Base-by-base conservation (phyloP, 2,888 invertebrate species). In the Xiphydria camelus region DNA sequence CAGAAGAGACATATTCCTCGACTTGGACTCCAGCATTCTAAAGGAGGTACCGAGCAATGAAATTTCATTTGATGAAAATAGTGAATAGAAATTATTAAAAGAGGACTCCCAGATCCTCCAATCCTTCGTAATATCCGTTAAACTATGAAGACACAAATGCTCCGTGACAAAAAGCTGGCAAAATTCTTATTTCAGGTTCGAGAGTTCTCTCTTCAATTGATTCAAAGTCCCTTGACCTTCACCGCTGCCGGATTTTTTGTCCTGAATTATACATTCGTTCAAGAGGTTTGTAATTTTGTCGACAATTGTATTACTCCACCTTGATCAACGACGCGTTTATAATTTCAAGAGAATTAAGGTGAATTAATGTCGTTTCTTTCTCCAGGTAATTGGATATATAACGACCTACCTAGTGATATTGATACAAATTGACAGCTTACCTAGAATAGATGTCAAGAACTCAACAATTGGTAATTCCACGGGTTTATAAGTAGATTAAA, bases 231-330 rank as follows among this genome's bases (percentile, higher is more conserved):
- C 2, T 29, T 69, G 21, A 37, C 40, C 3, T 69, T 66, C 26
- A 66, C 62, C 1, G 68, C 66, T 2, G 52, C 42, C 19, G 68
- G 66, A 12, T 63, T 62, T 25, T 64, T 68, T 23, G 39, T 51
- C n/a, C 26, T 69, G 15, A 58, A 66, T 43, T 53, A 59, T 10
- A 49, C 55, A 2, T 59, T 64, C 3, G 49, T 69, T 31, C 63
- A 62, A n/a, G n/a, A n/a, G n/a, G n/a, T n/a, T n/a, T n/a, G n/a
- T n/a, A n/a, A n/a, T n/a, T n/a, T n/a, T n/a, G n/a, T n/a, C n/a
- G n/a, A n/a, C n/a, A n/a, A n/a, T n/a, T n/a, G n/a, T n/a, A n/a
- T n/a, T n/a, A n/a, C n/a, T n/a, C n/a, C n/a, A n/a, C n/a, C n/a
- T n/a, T n/a, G n/a, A n/a, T n/a, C n/a, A n/a, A n/a, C n/a, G n/a